Conservation (phyloP, 1,140 invertebrate genomes). For the Drosophila rhopaloa region DNA sequence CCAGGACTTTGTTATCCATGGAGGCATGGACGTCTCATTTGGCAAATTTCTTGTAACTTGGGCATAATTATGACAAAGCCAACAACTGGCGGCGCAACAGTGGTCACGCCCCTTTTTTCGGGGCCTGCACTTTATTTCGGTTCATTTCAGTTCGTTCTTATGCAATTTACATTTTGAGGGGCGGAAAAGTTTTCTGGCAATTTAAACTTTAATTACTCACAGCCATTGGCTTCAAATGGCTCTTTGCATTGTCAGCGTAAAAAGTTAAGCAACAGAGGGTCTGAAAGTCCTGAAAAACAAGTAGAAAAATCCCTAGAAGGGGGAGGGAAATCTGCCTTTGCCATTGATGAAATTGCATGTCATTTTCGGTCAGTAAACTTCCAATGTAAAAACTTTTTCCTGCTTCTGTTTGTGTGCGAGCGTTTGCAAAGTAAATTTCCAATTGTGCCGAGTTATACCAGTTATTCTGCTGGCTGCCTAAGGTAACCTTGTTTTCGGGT, state of each 20-base stretch:
- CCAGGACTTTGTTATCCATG: not conserved
- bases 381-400: slow-evolving; percentile 56
- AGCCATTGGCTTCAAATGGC: slow-evolving; percentile 49
- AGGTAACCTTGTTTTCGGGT: not conserved
- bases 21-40: slow-evolving; percentile 24
- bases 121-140: slow-evolving; percentile 17
- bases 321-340: slow-evolving; percentile 13
- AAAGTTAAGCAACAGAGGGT: slow-evolving; percentile 9
- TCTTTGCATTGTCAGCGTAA: slow-evolving; percentile 35
- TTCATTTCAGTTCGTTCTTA: slow-evolving; percentile 47
- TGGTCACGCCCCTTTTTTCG: slow-evolving; percentile 20
- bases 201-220: slow-evolving; percentile 73
- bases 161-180: slow-evolving; percentile 57
- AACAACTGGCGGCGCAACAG: slow-evolving; percentile 48
- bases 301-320: not conserved
- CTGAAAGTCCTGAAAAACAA: not conserved
- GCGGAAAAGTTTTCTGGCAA: slow-evolving; percentile 53
- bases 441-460: slow-evolving; percentile 60
- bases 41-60: slow-evolving; percentile 59
- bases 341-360: slow-evolving; percentile 77
- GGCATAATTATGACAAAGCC: slow-evolving; percentile 74
- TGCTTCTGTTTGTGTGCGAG: not conserved
- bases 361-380: slow-evolving; percentile 81
- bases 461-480: slow-evolving; percentile 30
- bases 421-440: slow-evolving; percentile 46